Base-by-base conservation (phyloP, 2,797 vertebrate genomes). In the Eulemur rubriventer region DNA sequence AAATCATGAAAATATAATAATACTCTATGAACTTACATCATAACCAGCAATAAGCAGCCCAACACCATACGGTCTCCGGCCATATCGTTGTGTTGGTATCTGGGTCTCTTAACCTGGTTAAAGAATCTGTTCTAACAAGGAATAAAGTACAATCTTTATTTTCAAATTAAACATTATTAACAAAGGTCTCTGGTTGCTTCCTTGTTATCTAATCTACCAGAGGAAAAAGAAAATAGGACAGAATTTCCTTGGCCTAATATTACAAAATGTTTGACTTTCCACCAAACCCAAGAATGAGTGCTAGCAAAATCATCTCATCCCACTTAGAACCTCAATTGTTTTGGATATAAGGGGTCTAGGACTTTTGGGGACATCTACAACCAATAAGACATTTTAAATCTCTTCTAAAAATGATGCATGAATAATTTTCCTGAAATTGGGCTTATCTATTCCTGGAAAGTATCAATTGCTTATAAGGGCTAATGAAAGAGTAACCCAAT, bases 21-120 rank as follows among this genome's bases (percentile, higher is more conserved):
- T 48, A 88, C 11, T 79, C 63, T n/a, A 43, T 46, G 30, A 94
- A 99, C 99, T 99, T 98, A 99, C 99, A 98, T 99, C 99, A 97
- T 98, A 99, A 89, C 99, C 99, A 91, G 99, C 99, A 63, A 99
- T 99, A 88, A 99, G 99, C 72, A 99, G 99, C 55, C 99, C 99
- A 1, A 99, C 99, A 0, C 99, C 99, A 26, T 99, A 99, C 0
- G 99, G 99, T 97, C 99, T 99, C 94, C 99, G 98, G 90, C 99
- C 99, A 4, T 99, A 99, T 38, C 99, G 98, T 96, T 99, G 99
- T 9, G 99, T 99, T 63, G 99, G 99, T 98, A 99, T 99, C 98
- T 99, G 99, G 79, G 99, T 99, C 99, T 99, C 99, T 99, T 98
- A 91, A 89, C 73, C 41, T 96, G 95, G 96, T 98, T 99, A 98